Percentiles rank a stretch among this genome's conserved stretches.
phyloP scores from a whole-genome alignment of 2,113 vertebrate species.

The Heloderma charlesbogerti region DNA sequence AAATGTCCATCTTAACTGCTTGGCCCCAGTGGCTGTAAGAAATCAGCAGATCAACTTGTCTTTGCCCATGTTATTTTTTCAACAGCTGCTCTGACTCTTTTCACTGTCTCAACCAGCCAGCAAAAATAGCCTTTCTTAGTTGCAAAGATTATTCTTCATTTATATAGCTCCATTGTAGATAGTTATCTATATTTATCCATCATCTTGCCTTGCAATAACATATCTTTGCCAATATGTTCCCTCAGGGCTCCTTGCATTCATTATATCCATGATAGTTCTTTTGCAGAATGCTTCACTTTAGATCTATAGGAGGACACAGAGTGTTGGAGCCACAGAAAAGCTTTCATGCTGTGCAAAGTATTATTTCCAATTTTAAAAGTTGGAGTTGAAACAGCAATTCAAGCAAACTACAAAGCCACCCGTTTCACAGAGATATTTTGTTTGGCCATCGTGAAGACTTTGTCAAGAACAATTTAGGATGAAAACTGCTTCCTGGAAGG shows the following conservation, averaged over 20 bases:
- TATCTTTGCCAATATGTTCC: not conserved
- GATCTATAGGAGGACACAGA: not conserved
- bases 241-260: not conserved
- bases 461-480: not conserved
- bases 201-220: not conserved
- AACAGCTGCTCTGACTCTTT: not conserved
- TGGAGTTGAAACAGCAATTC: constrained; percentile 5
- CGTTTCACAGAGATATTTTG: not conserved
- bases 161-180: not conserved
- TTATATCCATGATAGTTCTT: constrained; percentile 3
- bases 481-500: not conserved
- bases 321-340: constrained; percentile 26
- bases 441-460: not conserved
- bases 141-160: constrained; percentile 15
- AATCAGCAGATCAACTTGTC: not conserved
- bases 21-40: not conserved
- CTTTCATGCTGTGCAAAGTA: not conserved
- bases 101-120: not conserved
- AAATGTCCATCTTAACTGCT: not conserved
- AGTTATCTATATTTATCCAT: not conserved
- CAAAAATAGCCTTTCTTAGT: not conserved
- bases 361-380: not conserved
- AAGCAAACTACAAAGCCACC: not conserved
- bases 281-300: not conserved
- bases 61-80: not conserved